Conservation (phyloP, 2,113 vertebrate genomes). For the Paedocypris sp. region DNA sequence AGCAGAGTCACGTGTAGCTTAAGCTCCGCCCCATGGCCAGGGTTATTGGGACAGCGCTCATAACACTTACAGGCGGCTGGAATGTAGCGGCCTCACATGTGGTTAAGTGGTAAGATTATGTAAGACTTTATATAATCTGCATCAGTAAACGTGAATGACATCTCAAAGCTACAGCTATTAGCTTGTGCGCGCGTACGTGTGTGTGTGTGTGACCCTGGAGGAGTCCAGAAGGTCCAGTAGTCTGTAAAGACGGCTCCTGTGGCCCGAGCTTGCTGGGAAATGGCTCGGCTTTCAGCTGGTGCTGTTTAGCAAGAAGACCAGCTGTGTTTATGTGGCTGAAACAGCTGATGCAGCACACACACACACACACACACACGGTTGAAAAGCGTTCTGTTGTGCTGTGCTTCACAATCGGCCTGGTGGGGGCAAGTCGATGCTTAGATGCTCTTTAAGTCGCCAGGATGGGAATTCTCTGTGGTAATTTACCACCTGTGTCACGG, state of each 20-base stretch:
- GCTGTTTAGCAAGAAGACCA: background rate
- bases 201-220: constrained; percentile 19
- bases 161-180: constrained; percentile 40
- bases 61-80: constrained; percentile 41
- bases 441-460: no score
- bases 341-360: background rate
- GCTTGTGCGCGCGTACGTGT: constrained; percentile 1
- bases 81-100: constrained; percentile 57
- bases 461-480: no score
- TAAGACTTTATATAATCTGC: constrained; percentile 67
- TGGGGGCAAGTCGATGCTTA: background rate
- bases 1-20: constrained; percentile 39
- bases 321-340: constrained; percentile 15
- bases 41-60: constrained; percentile 50
- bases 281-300: background rate
- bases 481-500: no score
- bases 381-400: background rate
- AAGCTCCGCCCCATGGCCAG: constrained; percentile 32
- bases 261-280: background rate
- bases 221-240: constrained; percentile 17
- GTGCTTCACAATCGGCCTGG: background rate
- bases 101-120: constrained; percentile 57
- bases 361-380: background rate
- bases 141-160: constrained; percentile 53
- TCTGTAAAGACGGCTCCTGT: background rate